Conservation (phyloP, 2,888 invertebrate species). For the Syritta pipiens region DNA sequence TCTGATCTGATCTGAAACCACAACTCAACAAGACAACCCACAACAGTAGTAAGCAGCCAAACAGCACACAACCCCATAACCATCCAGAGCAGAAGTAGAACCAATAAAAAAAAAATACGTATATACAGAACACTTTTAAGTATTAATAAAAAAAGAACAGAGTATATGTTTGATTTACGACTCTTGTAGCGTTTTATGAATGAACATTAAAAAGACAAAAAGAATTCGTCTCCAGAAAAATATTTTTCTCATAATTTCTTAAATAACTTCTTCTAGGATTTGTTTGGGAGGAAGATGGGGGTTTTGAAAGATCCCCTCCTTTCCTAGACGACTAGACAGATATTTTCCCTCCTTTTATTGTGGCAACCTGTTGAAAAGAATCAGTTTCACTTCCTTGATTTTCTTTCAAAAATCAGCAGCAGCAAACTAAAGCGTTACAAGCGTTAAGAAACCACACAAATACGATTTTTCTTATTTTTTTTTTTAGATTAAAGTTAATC, state of each 20-base stretch:
- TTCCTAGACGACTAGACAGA: too few relatives aligned
- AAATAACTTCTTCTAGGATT: too few relatives aligned
- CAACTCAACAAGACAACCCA: slow-evolving; percentile 68
- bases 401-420: too few relatives aligned
- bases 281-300: too few relatives aligned
- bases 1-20: slow-evolving; percentile 49
- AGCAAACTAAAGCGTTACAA: too few relatives aligned
- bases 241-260: too few relatives aligned
- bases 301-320: slow-evolving; percentile 13
- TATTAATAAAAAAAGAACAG: slow-evolving; percentile 53
- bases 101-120: slow-evolving; percentile 57
- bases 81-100: slow-evolving; percentile 54
- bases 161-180: slow-evolving; percentile 65
- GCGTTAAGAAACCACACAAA: slow-evolving; percentile 15
- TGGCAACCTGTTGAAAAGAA: slow-evolving; percentile 46
- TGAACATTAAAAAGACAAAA: slow-evolving; percentile 37
- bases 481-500: slow-evolving; percentile 34
- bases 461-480: slow-evolving; percentile 2
- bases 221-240: not conserved
- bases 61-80: not conserved
- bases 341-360: slow-evolving; percentile 10
- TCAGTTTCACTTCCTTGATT: slow-evolving; percentile 54
- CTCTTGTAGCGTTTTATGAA: slow-evolving; percentile 62
- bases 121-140: slow-evolving; percentile 47
- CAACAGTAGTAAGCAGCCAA: slow-evolving; percentile 27